Base-by-base conservation (phyloP, 2,888 invertebrate genomes). In the Ectemnius continuus region DNA sequence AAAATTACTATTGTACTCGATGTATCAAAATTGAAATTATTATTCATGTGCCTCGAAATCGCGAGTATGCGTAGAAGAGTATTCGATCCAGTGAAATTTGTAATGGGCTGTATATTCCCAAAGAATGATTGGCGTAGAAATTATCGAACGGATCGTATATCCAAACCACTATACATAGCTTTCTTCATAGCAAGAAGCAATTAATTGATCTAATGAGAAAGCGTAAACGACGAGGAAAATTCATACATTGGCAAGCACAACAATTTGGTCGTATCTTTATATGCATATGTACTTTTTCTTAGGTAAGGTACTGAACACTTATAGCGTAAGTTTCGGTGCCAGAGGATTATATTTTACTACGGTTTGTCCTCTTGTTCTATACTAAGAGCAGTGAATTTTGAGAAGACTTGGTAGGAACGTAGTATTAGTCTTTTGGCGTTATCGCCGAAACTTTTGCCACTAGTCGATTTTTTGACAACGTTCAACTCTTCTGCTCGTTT, bases 381-480 rank as follows among this genome's bases (percentile, higher is more conserved):
- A 36, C 36, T 36, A 36, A 36, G 36, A 36, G 36, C 36, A 36
- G 36, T 36, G 36, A 36, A 36, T 36, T 36, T 36, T 36, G 11
- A 6, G 36, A 36, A 48, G n/a, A 60, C 11, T 6, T 48, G 20
- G 67, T 48, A 36, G 67, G 28, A 18, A 28, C 20, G 26, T 47
- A 67, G 18, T 28, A 28, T 48, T 52, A 66, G 59, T 36, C 28
- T 67, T 48, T 16, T n/a, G 48, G 57, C 52, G 60, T 59, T 52
- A 8, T 48, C 18, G 14, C 14, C 6, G 18, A 23, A 26, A 20
- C 6, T 48, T 14, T 52, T 76, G 66, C 66, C 75, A 76, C 69
- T 73, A 73, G 73, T 73, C 63, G 68, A 63, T 62, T 48, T 60
- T 56, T 61, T 59, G 48, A 58, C 26, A 81, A 77, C 65, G 57